Evolutionary conservation across 2,113 vertebrate genomes (phyloP), one percentile per base, ranked within the genome.

Genomic region (Motacilla alba): DNA sequence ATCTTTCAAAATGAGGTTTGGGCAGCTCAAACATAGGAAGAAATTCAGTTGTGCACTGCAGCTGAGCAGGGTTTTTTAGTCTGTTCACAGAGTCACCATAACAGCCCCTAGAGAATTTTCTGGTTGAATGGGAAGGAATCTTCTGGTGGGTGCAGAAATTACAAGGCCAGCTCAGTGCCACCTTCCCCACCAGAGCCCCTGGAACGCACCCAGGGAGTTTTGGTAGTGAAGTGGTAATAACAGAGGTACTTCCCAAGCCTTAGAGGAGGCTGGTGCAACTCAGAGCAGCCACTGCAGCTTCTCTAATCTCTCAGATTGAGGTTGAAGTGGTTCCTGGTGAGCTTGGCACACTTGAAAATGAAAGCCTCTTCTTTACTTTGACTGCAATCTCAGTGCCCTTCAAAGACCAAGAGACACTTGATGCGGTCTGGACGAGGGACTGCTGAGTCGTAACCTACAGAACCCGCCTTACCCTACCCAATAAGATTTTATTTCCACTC

Each of bases 151-250:
- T 67, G 47, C 47, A 67, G 79, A 91, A 88, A 31, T 78, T 1
- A 59, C 70, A 35, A 50, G 10, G 21, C 27, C 39, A 53, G 10
- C 52, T 87, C 22, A 16, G 39, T 68, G 56, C 18, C 43, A 81
- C 56, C n/a, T 68, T 84, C 53, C 22, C 9, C 41, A 6, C 12
- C 26, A 11, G 15, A 63, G 33, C 15, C 28, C 19, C 39, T n/a
- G 30, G 39, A 67, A 33, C 0, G 0, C 8, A 13, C 6, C 0
- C 0, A 13, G 35, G 44, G 22, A 76, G 56, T 92, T 94, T 83
- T 8, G 1, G 15, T 35, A 52, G 31, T 7, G 46, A 84, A 82
- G 24, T 26, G 24, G 14, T 49, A 10, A 43, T 56, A 35, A 7
- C 27, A 47, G 22, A 30, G 28, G 64, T 46, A 28, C 50, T 88